Evolutionary conservation across 1,140 invertebrate species (phyloP).

Genomic region (Drosophila cardini): DNA sequence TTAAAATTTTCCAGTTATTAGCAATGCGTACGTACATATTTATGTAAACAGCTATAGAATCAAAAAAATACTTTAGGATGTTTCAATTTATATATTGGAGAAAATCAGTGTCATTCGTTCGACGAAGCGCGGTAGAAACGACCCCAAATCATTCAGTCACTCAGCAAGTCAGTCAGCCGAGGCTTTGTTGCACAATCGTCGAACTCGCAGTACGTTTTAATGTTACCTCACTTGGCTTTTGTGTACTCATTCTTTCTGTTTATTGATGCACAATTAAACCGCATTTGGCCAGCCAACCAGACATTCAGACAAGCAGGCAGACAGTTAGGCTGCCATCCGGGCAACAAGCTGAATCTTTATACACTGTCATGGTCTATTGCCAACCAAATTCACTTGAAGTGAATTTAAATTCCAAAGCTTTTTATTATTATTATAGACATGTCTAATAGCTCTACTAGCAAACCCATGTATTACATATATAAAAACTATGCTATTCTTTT

Average conservation of each 20-base stretch:
- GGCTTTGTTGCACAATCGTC: slow-evolving; percentile 45
- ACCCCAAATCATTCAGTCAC: slow-evolving; percentile 39
- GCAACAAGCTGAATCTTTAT: slow-evolving; percentile 64
- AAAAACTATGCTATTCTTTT: neutral
- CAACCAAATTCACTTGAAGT: slow-evolving; percentile 58
- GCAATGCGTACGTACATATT: neutral
- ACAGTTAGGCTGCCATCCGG: slow-evolving; percentile 40
- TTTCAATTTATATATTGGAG: slow-evolving; percentile 13
- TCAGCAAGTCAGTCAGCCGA: slow-evolving; percentile 52
- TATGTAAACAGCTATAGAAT: neutral
- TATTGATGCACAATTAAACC: slow-evolving; percentile 69
- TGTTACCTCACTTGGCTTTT: slow-evolving; percentile 51
- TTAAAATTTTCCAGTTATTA: too few relatives aligned
- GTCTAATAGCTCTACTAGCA: neutral
- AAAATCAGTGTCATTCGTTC: slow-evolving; percentile 37
- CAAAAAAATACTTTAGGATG: neutral
- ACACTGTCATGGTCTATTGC: slow-evolving; percentile 76
- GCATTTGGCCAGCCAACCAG: slow-evolving; percentile 50
- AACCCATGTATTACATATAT: neutral
- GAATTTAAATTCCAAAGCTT: slow-evolving; percentile 45
- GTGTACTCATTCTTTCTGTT: slow-evolving; percentile 49
- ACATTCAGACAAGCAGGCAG: slow-evolving; percentile 31
- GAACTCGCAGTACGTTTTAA: slow-evolving; percentile 35
- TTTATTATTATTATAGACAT: slow-evolving; percentile 5
- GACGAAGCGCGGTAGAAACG: slow-evolving; percentile 41